Evolutionary conservation across 2,888 invertebrate genomes (phyloP), one percentile per base, ranked within the genome.

Genomic region (Cacoxenus indagator): DNA sequence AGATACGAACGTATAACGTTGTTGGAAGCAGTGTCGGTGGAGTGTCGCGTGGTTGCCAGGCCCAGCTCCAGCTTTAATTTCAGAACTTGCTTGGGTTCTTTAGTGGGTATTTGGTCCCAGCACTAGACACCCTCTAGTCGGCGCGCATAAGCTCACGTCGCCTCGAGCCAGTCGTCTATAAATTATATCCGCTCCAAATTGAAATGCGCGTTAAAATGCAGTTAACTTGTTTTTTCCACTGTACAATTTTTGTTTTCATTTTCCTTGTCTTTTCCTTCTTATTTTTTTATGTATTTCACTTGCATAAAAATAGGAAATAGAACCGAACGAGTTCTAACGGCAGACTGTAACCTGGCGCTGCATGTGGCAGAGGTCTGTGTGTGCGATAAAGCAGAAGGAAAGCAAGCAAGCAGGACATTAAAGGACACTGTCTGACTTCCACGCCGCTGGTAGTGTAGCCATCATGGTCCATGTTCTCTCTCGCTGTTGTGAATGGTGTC

Each of bases 131-230:
- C n/a, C n/a, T n/a, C n/a, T 51, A 24, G 46, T 54, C 37, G 22
- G 54, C 22, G 26, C 45, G 46, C 59, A 59, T 45, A 24, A 57
- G 54, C 45, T 31, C 31, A 31, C 57, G 14, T 57, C 29, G 57
- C 17, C 17, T 14, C 55, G 71, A 76, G 84, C 85, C 85, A 85
- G 85, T 84, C 86, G 86, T 86, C 85, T 85, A 85, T 85, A 86
- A 85, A 85, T 85, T 85, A 85, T 85, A 85, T 85, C 86, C 86
- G 85, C 81, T 85, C 85, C 83, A 85, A 85, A 85, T 85, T 85
- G 85, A 85, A 85, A 86, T 77, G 85, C 85, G 86, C 85, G 85
- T 85, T 85, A 85, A 85, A 85, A 85, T 85, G 86, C 85, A 85
- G 85, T 85, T 85, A 85, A 84, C 86, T 84, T 86, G 84, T 81